These are phyloP conservation scores for Laticauda colubrina DNA, from an alignment of 2,113 vertebrate genomes.

Conservation along the genomic window DNA sequence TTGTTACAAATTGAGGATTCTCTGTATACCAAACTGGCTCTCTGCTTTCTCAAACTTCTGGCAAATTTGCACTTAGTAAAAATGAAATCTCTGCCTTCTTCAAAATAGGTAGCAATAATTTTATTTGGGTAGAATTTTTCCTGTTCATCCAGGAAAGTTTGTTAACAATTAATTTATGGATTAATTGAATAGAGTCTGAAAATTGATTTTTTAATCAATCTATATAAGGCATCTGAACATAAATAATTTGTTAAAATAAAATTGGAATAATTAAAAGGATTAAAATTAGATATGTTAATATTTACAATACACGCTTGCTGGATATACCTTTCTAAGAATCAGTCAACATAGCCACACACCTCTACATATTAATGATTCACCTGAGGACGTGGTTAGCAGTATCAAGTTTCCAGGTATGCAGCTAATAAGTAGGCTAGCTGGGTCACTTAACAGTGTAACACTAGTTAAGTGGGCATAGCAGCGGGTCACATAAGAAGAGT, in stretches of 20 bases:
- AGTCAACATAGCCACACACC: too few relatives aligned
- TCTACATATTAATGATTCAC: too few relatives aligned
- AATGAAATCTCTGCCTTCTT: neutral
- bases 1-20: too few relatives aligned
- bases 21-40: neutral
- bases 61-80: neutral
- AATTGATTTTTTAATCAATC: neutral
- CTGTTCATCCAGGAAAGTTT: neutral
- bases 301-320: neutral
- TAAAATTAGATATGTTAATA: neutral
- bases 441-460: too few relatives aligned
- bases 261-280: neutral
- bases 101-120: neutral
- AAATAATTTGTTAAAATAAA: neutral
- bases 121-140: neutral
- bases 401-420: too few relatives aligned
- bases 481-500: too few relatives aligned
- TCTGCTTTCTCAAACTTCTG: neutral
- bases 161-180: neutral
- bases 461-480: too few relatives aligned
- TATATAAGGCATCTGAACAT: neutral
- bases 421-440: too few relatives aligned
- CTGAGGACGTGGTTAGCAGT: too few relatives aligned
- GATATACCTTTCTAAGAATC: neutral
- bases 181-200: neutral